Percentiles rank a stretch among this genome's conserved stretches.
These are phyloP conservation scores for Anguilla marmorata DNA, from an alignment of 2,797 vertebrate genomes.

Conservation along the genomic window DNA sequence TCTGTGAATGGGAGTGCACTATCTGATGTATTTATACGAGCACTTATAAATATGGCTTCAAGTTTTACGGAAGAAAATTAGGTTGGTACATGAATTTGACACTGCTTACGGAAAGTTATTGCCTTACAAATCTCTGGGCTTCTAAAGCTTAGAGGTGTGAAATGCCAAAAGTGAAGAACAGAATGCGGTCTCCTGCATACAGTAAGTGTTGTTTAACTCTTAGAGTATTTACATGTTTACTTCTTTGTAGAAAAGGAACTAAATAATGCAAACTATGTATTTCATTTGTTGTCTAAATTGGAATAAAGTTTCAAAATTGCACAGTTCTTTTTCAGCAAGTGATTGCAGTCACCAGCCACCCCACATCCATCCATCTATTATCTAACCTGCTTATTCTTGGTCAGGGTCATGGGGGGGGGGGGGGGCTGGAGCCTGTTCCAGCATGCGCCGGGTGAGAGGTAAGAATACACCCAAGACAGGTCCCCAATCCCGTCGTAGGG, in stretches of 20 bases:
- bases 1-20: conserved; percentile 25
- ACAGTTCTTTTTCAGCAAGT: conserved; percentile 21
- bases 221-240: conserved; percentile 25
- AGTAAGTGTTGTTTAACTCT: conserved; percentile 21
- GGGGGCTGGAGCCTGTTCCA: too few species aligned
- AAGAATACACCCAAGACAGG: too few species aligned
- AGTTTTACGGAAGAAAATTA: background rate
- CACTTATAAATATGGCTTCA: conserved; percentile 6
- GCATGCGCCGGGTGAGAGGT: too few species aligned
- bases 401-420: too few species aligned
- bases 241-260: conserved; percentile 20
- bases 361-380: background rate
- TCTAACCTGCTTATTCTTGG: too few species aligned
- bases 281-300: conserved; percentile 33
- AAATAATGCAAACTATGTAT: conserved; percentile 12
- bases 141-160: conserved; percentile 20
- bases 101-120: conserved; percentile 18
- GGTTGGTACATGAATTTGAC: background rate
- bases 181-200: conserved; percentile 14
- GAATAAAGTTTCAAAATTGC: conserved; percentile 30
- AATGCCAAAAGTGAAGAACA: conserved; percentile 27
- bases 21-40: conserved; percentile 12
- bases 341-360: background rate
- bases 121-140: conserved; percentile 33
- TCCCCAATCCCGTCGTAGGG: too few species aligned